These are phyloP conservation scores for Naja naja DNA, from an alignment of 2,113 vertebrate species.

Conservation along the genomic window DNA sequence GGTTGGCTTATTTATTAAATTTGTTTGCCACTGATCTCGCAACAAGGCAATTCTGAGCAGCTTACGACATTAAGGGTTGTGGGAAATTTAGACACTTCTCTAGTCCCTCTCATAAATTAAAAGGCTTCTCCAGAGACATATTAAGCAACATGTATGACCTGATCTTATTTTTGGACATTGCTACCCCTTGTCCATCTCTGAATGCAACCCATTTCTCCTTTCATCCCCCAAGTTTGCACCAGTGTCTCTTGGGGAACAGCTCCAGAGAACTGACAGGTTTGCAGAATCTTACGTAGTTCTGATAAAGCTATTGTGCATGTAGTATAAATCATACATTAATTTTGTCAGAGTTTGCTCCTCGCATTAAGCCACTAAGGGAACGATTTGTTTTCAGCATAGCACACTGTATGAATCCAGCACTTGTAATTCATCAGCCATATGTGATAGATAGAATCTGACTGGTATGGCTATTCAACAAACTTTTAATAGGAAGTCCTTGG, in stretches of 20 bases:
- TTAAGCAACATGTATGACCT: background rate
- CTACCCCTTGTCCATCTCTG: background rate
- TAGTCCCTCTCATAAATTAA: background rate
- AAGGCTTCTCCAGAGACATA: background rate
- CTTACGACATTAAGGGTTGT: background rate
- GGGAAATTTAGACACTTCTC: background rate
- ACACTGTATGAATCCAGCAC: background rate
- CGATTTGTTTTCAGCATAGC: background rate
- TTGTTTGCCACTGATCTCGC: background rate
- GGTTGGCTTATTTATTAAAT: background rate
- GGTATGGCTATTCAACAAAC: background rate
- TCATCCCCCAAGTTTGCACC: background rate
- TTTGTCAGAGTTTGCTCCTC: background rate
- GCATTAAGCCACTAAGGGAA: background rate
- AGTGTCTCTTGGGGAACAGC: background rate
- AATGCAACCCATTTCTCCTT: background rate
- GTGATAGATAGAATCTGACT: background rate
- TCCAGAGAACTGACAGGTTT: background rate
- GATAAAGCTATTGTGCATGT: no score
- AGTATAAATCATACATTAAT: background rate
- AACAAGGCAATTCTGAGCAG: background rate
- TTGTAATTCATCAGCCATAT: background rate
- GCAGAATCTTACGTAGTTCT: background rate
- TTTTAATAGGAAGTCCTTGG: background rate
- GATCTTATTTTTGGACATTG: background rate